Base-by-base conservation (phyloP, 2,888 invertebrate species). In the Pammene fasciana region DNA sequence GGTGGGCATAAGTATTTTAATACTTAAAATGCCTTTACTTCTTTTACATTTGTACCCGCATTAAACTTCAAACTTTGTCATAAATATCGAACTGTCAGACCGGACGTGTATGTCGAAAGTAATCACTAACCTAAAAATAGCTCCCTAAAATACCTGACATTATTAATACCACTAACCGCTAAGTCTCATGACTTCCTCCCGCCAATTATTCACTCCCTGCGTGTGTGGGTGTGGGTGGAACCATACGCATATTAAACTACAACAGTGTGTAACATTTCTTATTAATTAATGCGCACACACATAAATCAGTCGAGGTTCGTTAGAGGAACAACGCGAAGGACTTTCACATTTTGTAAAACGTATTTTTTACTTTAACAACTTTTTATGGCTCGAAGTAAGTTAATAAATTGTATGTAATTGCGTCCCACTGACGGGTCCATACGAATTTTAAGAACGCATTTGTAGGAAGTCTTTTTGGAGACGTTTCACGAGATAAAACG, bases 271-370 rank as follows among this genome's bases (percentile, higher is more conserved):
- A 81, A 78, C 85, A 81, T 88, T 85, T 88, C 87, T 87, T 90
- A 91, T 92, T 92, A 92, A 92, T 91, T 91, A 92, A 89, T 88
- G 89, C 85, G 86, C 87, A 79, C 86, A 84, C 85, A 84, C 90
- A 91, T 92, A 92, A 90, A 92, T 92, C 92, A 90, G 87, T 89
- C 90, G 80, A 75, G 86, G 83, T 89, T 92, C 92, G 90, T 92
- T 92, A 92, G 88, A 87, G 76, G 74, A 86, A 83, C 84, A 79
- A 80, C 79, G 75, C 75, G 75, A 84, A 87, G 88, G 86, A 86
- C 86, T 85, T 85, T 86, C 86, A 84, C 83, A 80, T 82, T 84
- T 78, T 76, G 76, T 79, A 71, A 71, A 72, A 56, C 73, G 72
- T 75, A 74, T 74, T 77, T 78, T 76, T 75, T 72, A 67, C 66